Evolutionary conservation across 2,113 vertebrate species (phyloP).

Genomic region (Ailuropoda melanoleuca): DNA sequence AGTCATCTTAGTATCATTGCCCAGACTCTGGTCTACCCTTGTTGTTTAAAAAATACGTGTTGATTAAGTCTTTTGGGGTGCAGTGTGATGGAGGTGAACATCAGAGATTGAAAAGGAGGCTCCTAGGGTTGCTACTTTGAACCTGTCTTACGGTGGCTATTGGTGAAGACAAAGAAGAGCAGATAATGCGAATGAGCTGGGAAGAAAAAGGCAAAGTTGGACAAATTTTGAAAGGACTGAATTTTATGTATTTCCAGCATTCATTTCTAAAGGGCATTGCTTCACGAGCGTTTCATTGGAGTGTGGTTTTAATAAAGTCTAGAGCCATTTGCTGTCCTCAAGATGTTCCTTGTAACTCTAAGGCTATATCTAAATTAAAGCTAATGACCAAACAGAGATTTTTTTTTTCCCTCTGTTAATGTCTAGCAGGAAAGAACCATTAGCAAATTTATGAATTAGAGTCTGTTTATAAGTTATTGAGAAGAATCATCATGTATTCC

Average conservation of each 20-base stretch:
- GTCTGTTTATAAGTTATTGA: slow-evolving; percentile 54
- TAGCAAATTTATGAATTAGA: slow-evolving; percentile 72
- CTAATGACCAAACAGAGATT: slow-evolving; percentile 60
- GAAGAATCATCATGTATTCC: slow-evolving; percentile 49
- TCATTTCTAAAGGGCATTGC: slow-evolving; percentile 23
- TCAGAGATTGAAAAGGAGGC: background rate
- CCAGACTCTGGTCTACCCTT: background rate
- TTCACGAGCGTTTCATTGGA: slow-evolving; percentile 56
- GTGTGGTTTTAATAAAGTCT: slow-evolving; percentile 70
- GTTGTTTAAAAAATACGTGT: background rate
- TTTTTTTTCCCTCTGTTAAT: slow-evolving; percentile 16
- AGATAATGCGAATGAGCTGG: background rate
- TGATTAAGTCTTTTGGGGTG: background rate
- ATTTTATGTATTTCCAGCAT: background rate
- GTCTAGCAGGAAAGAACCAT: slow-evolving; percentile 49
- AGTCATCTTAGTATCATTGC: background rate
- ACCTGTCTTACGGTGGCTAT: background rate
- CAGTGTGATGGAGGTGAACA: background rate
- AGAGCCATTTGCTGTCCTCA: slow-evolving; percentile 61
- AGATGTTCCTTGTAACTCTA: slow-evolving; percentile 53
- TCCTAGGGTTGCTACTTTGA: background rate
- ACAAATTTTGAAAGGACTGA: background rate
- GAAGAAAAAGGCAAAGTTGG: background rate
- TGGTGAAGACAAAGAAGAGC: background rate
- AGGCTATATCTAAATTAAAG: slow-evolving; percentile 71